Conservation (phyloP, 2,888 invertebrate genomes). For the Erebia palarica region DNA sequence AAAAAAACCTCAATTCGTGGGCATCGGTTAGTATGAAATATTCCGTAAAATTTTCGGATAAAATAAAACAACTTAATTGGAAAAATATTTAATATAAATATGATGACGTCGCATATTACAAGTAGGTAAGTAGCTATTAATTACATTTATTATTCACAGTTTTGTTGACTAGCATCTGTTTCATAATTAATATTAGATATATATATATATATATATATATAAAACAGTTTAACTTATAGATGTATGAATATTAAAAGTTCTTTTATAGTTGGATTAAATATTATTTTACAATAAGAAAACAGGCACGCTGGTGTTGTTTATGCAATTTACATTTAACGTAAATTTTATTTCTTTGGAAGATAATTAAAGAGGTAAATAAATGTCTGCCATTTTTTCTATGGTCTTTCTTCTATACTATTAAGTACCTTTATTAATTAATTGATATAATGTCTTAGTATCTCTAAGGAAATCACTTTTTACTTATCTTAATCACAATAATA, state of each 20-base stretch:
- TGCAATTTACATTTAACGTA: constrained; percentile 19
- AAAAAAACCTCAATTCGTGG: too few relatives aligned
- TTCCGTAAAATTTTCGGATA: background rate
- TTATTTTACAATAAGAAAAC: constrained; percentile 49
- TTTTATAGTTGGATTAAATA: constrained; percentile 31
- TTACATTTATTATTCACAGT: constrained; percentile 35
- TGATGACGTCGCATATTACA: constrained; percentile 73
- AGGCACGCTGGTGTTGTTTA: constrained; percentile 60
- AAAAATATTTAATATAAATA: constrained; percentile 78
- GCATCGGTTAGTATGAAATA: too few relatives aligned
- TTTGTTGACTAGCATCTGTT: constrained; percentile 27
- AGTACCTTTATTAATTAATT: background rate
- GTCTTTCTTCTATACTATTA: background rate
- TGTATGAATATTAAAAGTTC: constrained; percentile 2
- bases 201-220: too few relatives aligned
- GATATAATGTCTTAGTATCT: background rate
- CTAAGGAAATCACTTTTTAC: background rate
- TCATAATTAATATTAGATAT: background rate
- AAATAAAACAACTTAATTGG: constrained; percentile 52
- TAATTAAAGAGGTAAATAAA: background rate
- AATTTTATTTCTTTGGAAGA: constrained; percentile 8
- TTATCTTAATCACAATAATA: background rate
- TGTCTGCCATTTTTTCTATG: background rate
- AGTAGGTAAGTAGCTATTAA: constrained; percentile 27
- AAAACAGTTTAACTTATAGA: constrained; percentile 22